Base-by-base conservation (phyloP, 2,797 vertebrate genomes). In the Thalassophryne amazonica region DNA sequence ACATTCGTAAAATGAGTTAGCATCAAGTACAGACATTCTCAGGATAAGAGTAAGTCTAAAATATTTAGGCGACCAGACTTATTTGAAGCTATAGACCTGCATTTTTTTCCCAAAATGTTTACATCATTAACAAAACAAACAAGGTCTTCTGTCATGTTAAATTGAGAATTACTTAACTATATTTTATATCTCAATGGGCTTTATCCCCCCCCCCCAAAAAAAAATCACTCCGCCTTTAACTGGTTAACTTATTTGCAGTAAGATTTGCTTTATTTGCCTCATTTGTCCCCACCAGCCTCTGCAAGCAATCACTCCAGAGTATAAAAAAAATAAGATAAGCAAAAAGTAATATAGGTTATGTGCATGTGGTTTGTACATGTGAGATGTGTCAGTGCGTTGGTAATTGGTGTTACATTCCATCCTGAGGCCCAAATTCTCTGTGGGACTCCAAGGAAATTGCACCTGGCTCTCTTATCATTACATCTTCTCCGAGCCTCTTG, bases 161-260 rank as follows among this genome's bases (percentile, higher is more conserved):
- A n/a, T n/a, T n/a, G n/a, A n/a, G n/a, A n/a, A n/a, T n/a, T n/a
- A n/a, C n/a, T n/a, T n/a, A n/a, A n/a, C n/a, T n/a, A n/a, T n/a
- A n/a, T n/a, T n/a, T n/a, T n/a, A n/a, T n/a, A n/a, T n/a, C n/a
- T n/a, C n/a, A n/a, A n/a, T n/a, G n/a, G n/a, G n/a, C n/a, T n/a
- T n/a, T n/a, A n/a, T n/a, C n/a, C n/a, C n/a, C n/a, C n/a, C n/a
- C n/a, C n/a, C n/a, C n/a, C n/a, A n/a, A n/a, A n/a, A n/a, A n/a
- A n/a, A n/a, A n/a, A n/a, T n/a, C n/a, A n/a, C n/a, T n/a, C n/a
- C n/a, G n/a, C n/a, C n/a, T 65, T 66, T 41, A 43, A 73, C 63
- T 73, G 60, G 73, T 73, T 75, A 67, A 79, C 76, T 78, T 83
- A 83, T 86, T 86, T 83, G 85, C 84, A 83, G 86, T 87, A 86